Evolutionary conservation across 2,888 invertebrate genomes (phyloP), one percentile per base, ranked within the genome.

Genomic region (Torymus auratus): DNA sequence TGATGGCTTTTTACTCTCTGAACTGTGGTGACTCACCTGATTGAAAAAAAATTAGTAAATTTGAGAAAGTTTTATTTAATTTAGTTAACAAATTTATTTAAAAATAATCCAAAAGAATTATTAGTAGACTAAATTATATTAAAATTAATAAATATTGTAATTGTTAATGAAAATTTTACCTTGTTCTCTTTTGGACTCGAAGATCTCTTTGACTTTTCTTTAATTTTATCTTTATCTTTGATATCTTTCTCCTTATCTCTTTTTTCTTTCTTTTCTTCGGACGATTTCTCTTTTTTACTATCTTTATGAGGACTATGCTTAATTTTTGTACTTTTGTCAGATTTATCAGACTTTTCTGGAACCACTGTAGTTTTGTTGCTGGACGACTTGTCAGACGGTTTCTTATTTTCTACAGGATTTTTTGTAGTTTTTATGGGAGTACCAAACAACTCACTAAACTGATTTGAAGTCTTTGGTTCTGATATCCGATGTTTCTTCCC

Each of bases 361-460:
- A 89, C 60, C 20, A 67, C 2, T 11, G 41, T 50, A 73, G 58
- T 60, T 73, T 81, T 83, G 60, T 87, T 85, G 75, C 88, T 91
- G 53, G 91, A 91, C 10, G 84, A 70, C 83, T 89, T 90, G 0
- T 90, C 89, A 73, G 89, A 88, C 11, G 84, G 71, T 88, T 94
- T 95, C 85, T 94, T 94, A 50, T 93, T 93, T 83, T 95, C 95
- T 14, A 94, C 94, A 10, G 94, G 94, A 53, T 93, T 92, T 91
- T 95, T 96, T 2, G 94, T 92, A 56, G 94, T 94, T 88, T 96
- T 96, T 85, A 97, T 95, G 0, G 97, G 96, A 23, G 95, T 93
- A 0, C 97, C 97, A 92, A 97, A 97, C 62, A 97, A 91, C 86
- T 94, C 95, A 69, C 94, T 94, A 91, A 97, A 97, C 82, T 94